Evolutionary conservation across 2,888 invertebrate genomes (phyloP).

Genomic region (Nesidiocoris tenuis): DNA sequence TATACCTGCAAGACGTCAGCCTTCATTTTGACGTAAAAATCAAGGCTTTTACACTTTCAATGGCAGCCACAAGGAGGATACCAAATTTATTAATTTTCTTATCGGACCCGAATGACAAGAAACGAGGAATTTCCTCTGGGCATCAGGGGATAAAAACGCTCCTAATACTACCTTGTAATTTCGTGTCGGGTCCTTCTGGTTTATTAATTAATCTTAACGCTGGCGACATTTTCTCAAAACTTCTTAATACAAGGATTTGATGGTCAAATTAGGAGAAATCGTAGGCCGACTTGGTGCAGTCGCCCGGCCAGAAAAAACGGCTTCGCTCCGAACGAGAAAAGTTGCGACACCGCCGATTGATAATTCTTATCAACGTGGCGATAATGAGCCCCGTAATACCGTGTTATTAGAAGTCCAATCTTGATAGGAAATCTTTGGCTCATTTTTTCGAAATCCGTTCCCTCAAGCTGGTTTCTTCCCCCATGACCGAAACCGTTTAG

Average conservation of each 20-base stretch:
- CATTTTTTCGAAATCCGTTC: background rate
- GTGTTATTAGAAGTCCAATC: slow-evolving; percentile 32
- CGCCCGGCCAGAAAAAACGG: background rate
- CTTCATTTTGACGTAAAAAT: too few species aligned
- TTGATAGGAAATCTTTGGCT: slow-evolving; percentile 34
- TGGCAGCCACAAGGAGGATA: too few species aligned
- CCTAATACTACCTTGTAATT: slow-evolving; percentile 35
- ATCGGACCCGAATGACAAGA: too few species aligned
- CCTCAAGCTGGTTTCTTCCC: background rate
- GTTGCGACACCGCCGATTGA: slow-evolving; percentile 34
- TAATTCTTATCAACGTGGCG: slow-evolving; percentile 37
- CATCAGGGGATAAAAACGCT: slow-evolving; percentile 26
- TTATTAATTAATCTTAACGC: background rate
- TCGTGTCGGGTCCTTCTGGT: slow-evolving; percentile 7
- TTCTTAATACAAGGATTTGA: background rate
- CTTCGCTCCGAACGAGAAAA: background rate
- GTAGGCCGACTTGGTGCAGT: background rate
- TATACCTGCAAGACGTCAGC: too few species aligned
- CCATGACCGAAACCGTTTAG: background rate
- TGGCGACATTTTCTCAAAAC: background rate
- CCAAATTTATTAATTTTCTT: background rate
- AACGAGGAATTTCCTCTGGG: too few species aligned
- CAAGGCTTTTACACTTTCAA: too few species aligned
- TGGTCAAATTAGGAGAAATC: background rate
- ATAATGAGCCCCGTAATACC: slow-evolving; percentile 38